Base-by-base conservation (phyloP, 1,140 invertebrate genomes). In the Portunus trituberculatus region DNA sequence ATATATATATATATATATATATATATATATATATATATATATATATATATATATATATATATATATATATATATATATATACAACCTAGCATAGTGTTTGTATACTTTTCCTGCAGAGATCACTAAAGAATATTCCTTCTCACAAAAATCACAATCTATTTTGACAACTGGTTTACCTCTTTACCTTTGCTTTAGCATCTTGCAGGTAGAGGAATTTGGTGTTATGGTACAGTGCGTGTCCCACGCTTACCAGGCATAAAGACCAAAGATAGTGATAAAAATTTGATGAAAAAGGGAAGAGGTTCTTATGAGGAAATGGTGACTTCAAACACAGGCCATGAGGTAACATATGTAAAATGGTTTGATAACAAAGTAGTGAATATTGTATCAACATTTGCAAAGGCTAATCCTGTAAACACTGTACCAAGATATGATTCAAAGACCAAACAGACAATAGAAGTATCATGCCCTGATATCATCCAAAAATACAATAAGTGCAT, bases 401-500 rank as follows among this genome's bases (percentile, higher is more conserved):
- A 89, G 83, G 86, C 96, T 94, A 20, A 67, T 46, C 91, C 95
- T 96, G n/a, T 92, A 95, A 76, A 76, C 67, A 95, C 67, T 92
- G 84, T 91, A 29, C 45, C 59, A 25, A 84, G 92, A 39, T 96
- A 48, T 94, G 95, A 96, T 86, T 52, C 28, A 45, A 94, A 94
- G 48, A 14, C 45, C 28, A 46, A 10, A 14, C 87, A 94, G n/a
- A 91, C 25, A 25, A 83, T 96, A 32, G 45, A 94, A 91, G 59
- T 96, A 32, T 16, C 46, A 28, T 96, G 87, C 67, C 95, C 87
- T 82, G 84, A 91, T 83, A 96, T 96, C 84, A 86, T 96, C 45
- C 45, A 96, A 76, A n/a, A 28, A n/a, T 96, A 96, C 86, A 96
- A 96, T 93, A 95, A 88, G 84, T 83, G 93, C 86, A 97, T 97